Conservation (phyloP, 1,140 invertebrate species). For the Orchestia grillus region DNA sequence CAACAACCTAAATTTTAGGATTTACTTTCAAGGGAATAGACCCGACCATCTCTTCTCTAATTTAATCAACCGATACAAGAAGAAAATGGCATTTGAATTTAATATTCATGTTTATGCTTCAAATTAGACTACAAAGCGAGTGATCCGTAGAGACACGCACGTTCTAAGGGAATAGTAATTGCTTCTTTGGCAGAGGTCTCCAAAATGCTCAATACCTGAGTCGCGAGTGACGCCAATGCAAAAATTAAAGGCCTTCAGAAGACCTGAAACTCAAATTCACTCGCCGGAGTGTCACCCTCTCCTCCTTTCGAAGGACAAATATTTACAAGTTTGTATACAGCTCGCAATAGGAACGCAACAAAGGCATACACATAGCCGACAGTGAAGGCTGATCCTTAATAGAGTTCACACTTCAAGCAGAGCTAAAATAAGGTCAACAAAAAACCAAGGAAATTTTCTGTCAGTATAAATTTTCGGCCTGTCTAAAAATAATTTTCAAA, state of each 20-base stretch:
- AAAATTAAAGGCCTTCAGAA: background rate
- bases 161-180: background rate
- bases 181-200: too few relatives aligned
- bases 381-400: background rate
- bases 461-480: too few relatives aligned
- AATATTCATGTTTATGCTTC: background rate
- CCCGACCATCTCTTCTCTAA: too few relatives aligned
- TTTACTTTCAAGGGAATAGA: too few relatives aligned
- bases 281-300: background rate
- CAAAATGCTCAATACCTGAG: too few relatives aligned
- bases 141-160: background rate
- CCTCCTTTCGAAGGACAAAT: background rate
- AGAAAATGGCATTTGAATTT: background rate
- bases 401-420: background rate
- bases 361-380: background rate
- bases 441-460: too few relatives aligned
- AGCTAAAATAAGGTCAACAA: too few relatives aligned
- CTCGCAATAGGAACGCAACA: background rate
- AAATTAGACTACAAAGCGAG: background rate
- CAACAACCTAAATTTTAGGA: too few relatives aligned
- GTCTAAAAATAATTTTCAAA: too few relatives aligned
- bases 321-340: background rate
- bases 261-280: background rate
- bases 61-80: background rate
- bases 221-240: background rate